Evolutionary conservation across 2,888 invertebrate genomes (phyloP).

Genomic region (Invenusta paracnida): DNA sequence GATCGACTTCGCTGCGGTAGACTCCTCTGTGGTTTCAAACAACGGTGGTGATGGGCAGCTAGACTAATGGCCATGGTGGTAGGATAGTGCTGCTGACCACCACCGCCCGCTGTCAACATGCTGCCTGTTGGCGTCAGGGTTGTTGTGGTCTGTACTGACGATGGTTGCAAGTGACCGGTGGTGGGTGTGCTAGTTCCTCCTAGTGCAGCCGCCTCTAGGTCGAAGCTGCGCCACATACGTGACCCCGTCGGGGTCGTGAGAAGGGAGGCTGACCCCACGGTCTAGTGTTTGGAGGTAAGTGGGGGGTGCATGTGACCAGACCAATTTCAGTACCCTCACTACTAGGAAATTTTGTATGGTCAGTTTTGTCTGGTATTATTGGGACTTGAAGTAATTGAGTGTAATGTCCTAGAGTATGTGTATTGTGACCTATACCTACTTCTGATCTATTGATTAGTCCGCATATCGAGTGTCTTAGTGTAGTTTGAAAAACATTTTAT

Average conservation of each 20-base stretch:
- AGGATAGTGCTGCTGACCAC: background rate
- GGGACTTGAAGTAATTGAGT: too few relatives aligned
- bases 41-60: conserved; percentile 13
- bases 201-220: background rate
- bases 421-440: too few relatives aligned
- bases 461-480: too few relatives aligned
- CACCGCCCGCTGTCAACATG: background rate
- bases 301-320: background rate
- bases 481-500: too few relatives aligned
- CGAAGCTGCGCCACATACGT: conserved; percentile 23
- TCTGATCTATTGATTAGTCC: too few relatives aligned
- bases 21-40: conserved; percentile 11
- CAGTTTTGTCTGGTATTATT: background rate
- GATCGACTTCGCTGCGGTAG: conserved; percentile 28
- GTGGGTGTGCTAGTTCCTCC: background rate
- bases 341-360: background rate
- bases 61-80: background rate
- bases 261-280: background rate
- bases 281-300: background rate
- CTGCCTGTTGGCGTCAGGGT: background rate
- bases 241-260: conserved; percentile 4
- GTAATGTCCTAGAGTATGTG: too few relatives aligned
- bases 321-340: background rate
- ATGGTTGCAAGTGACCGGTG: background rate
- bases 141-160: background rate